These are phyloP conservation scores for Stratiolaelaps scimitus DNA, from an alignment of 1,140 invertebrate species.

Conservation along the genomic window DNA sequence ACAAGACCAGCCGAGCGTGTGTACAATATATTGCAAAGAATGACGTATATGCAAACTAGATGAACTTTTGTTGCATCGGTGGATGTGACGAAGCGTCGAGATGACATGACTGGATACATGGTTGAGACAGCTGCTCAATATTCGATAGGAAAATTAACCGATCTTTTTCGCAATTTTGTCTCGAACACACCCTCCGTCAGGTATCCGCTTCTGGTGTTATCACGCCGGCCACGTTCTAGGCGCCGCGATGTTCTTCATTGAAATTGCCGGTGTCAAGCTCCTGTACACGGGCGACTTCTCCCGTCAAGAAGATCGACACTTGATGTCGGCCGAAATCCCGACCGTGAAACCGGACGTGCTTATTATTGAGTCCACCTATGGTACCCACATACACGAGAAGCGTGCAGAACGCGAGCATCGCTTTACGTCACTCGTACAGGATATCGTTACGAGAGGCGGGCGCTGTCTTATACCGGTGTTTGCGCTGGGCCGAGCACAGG, in stretches of 20 bases:
- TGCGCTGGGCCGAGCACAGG: conserved; percentile 92
- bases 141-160: too few relatives aligned
- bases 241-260: conserved; percentile 99
- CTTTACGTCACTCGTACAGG: conserved; percentile 87
- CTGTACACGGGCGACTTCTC: conserved; percentile 98
- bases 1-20: too few relatives aligned
- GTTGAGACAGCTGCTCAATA: too few relatives aligned
- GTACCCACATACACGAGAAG: conserved; percentile 97
- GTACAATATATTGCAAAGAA: too few relatives aligned
- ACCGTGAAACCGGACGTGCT: conserved; percentile 87
- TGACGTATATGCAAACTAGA: too few relatives aligned
- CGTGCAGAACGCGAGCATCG: conserved; percentile 85
- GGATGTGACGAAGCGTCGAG: too few relatives aligned
- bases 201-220: conserved; percentile 77
- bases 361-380: conserved; percentile 97
- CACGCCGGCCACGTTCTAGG: conserved; percentile 97
- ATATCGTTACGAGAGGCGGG: conserved; percentile 88
- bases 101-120: too few relatives aligned
- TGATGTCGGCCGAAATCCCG: conserved; percentile 98
- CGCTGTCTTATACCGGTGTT: conserved; percentile 97
- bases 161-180: too few relatives aligned
- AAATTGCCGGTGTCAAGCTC: conserved; percentile 93
- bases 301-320: conserved; percentile 92
- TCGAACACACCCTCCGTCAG: too few relatives aligned
- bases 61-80: too few relatives aligned